Base-by-base conservation (phyloP, 2,113 vertebrate species). In the Oryzias curvinotus region DNA sequence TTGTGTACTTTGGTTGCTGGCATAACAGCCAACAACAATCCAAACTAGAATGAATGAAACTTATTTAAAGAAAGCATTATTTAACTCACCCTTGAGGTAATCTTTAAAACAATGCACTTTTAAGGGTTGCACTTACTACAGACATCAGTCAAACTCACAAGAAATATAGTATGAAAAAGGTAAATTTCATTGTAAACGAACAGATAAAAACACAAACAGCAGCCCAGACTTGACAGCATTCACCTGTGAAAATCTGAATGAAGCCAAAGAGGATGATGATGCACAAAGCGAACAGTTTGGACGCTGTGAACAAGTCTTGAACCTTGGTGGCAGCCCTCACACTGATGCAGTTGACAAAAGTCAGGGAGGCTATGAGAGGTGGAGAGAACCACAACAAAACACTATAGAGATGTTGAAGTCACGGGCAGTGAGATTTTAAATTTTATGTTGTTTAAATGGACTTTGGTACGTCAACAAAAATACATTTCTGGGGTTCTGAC, bases 241-340 rank as follows among this genome's bases (percentile, higher is more conserved):
- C 54, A 92, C 91, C 91, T 82, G 70, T 90, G 30, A 0, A 68
- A 50, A 92, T 91, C 81, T 92, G 88, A 21, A 92, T 85, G 77
- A 92, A 91, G 28, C 91, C 91, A 53, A 92, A 91, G 53, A 90
- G 44, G 77, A 92, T 92, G 77, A 92, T 91, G 79, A 88, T 91
- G 71, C 75, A 5, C 14, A 91, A 74, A 1, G 90, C 89, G 0
- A 92, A n/a, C 60, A 92, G 44, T 60, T 92, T 92, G 58, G 90
- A 90, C 48, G 76, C 88, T 0, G 90, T 92, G 78, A 91, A 92
- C 62, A 91, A 17, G 65, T 92, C 90, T 65, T 92, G 91, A 43
- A 92, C 90, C 60, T 91, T 91, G 65, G 91, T 91, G 42, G 91
- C 91, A 0, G 90, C 91, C 62, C 21, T 85, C 25, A 92, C 91